A percentile compares a stretch with the other conserved stretches of the same genome.
These are phyloP conservation scores for Pseudomyrmex pallidus DNA, from an alignment of 1,140 invertebrate species.

Conservation along the genomic window DNA sequence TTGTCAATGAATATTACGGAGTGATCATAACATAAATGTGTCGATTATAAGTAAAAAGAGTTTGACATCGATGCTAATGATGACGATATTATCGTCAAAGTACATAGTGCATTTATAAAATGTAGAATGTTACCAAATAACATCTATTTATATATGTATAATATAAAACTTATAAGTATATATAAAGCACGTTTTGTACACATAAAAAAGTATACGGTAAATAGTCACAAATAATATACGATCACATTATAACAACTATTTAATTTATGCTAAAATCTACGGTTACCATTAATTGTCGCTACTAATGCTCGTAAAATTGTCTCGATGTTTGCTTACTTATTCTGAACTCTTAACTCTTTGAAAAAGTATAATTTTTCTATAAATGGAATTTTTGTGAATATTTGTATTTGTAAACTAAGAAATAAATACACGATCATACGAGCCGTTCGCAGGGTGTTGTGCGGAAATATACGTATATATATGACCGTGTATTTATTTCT, in stretches of 20 bases:
- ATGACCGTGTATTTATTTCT: no score
- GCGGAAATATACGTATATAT: no score
- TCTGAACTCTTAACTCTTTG: not conserved
- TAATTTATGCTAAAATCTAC: slow-evolving; percentile 23
- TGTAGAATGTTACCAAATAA: not conserved
- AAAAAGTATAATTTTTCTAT: no score
- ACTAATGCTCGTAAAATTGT: slow-evolving; percentile 21
- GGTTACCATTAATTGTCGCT: not conserved
- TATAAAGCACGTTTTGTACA: slow-evolving; percentile 48
- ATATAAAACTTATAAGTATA: slow-evolving; percentile 48
- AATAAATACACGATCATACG: no score
- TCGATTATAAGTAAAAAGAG: not conserved
- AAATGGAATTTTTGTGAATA: no score
- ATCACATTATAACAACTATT: slow-evolving; percentile 20
- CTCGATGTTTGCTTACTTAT: slow-evolving; percentile 13
- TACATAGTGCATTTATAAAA: not conserved
- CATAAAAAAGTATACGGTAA: slow-evolving; percentile 22
- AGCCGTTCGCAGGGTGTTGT: no score
- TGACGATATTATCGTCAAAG: slow-evolving; percentile 4
- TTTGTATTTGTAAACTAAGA: no score
- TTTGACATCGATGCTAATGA: not conserved
- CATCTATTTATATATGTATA: not conserved
- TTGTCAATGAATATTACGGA: slow-evolving; percentile 12
- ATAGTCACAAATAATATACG: slow-evolving; percentile 30
- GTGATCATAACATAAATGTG: not conserved